Evolutionary conservation across 2,113 vertebrate genomes (phyloP), one percentile per base, ranked within the genome.

Genomic region (Octodon degus): DNA sequence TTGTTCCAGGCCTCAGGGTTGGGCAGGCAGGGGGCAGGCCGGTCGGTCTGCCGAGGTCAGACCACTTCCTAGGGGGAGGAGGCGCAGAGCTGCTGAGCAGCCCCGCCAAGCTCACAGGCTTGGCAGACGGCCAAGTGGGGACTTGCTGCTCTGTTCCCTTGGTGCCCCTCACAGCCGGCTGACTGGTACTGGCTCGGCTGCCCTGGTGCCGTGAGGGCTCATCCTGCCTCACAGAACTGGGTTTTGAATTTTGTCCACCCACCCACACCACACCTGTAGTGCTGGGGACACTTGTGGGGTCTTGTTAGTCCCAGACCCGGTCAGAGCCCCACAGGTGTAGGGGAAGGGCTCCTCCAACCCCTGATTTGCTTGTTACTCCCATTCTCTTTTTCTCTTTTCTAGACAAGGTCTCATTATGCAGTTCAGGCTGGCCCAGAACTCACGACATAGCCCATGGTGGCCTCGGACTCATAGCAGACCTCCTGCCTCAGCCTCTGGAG

Each of bases 21-120:
- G 8, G 37, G 22, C 47, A 20, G 83, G 14, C 27, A 4, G 24
- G 37, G 68, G 53, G 53, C 30, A n/a, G 14, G n/a, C 27, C 4
- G 12, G n/a, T 76, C 4, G 12, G n/a, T 76, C 24, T 24, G 20
- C 30, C 0, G 5, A n/a, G 67, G 67, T 68, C n/a, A 3, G 0
- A 13, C 74, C 58, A 6, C 37, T 40, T 8, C 13, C 0, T 1
- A 32, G 47, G 72, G 22, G 47, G 34, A 37, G 47, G 65, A 37
- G 62, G 37, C 2, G 0, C 17, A 13, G 60, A 60, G 37, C 7
- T 40, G 32, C 47, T 55, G n/a, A 37, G 30, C 9, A 16, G 50
- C 77, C 76, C n/a, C 25, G 4, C 43, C 80, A 70, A 43, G 85
- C 5, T 40, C 53, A 53, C 2, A 5, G 16, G 11, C 43, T 24